phyloP scores from a whole-genome alignment of 37 sponge, comb jelly and placozoan species.

The Cladorhizidae sp. region DNA sequence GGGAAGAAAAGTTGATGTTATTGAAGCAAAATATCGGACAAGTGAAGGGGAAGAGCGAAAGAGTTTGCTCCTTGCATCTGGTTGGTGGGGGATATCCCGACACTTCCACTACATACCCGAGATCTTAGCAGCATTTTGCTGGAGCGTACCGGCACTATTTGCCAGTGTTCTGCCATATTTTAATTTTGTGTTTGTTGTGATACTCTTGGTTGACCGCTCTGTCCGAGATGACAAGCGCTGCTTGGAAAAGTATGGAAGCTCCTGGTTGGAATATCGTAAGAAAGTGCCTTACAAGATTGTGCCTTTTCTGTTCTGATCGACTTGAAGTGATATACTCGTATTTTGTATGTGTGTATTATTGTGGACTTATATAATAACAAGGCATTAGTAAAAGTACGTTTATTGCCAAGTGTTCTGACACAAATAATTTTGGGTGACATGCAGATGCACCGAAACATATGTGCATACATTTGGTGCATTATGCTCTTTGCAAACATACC shows the following conservation, averaged over 20 bases:
- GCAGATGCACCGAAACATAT: too few species aligned
- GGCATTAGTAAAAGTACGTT: too few species aligned
- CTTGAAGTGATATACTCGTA: too few species aligned
- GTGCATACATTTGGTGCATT: too few species aligned
- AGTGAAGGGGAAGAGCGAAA: conserved; percentile 48
- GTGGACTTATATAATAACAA: too few species aligned
- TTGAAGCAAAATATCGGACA: conserved; percentile 60
- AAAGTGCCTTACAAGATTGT: conserved; percentile 76
- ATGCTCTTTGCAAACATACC: too few species aligned
- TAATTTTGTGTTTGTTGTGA: conserved; percentile 62
- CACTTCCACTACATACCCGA: conserved; percentile 91
- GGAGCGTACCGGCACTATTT: conserved; percentile 76
- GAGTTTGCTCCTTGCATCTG: conserved; percentile 65
- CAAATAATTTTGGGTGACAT: too few species aligned
- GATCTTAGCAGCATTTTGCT: conserved; percentile 62
- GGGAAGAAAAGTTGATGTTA: conserved; percentile 58
- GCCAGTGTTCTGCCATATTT: conserved; percentile 54
- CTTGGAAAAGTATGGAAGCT: conserved; percentile 73
- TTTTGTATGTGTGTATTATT: too few species aligned
- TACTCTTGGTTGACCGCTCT: conserved; percentile 62
- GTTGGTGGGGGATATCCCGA: conserved; percentile 85
- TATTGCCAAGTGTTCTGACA: too few species aligned
- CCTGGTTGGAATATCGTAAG: conserved; percentile 73
- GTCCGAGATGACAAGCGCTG: conserved; percentile 75
- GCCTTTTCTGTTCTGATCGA: conserved; percentile 68